These are phyloP conservation scores for Menidia menidia DNA, from an alignment of 2,797 vertebrate genomes.

Conservation along the genomic window DNA sequence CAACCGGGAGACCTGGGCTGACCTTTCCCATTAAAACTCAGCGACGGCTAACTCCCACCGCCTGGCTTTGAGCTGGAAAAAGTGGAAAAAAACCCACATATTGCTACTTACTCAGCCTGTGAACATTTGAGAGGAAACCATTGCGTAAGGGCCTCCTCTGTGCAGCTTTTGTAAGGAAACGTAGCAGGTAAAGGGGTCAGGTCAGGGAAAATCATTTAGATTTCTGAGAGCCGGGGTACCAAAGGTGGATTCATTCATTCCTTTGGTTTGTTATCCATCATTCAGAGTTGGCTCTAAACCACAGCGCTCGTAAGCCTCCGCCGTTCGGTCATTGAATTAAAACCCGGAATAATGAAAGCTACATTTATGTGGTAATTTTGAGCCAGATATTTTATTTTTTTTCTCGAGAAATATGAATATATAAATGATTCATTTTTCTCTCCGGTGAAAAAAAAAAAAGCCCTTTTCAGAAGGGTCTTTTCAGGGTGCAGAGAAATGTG, in stretches of 20 bases:
- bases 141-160: neutral
- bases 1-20: conserved; percentile 25
- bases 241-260: neutral
- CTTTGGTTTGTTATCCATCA: too few species aligned
- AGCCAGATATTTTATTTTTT: neutral
- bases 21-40: conserved; percentile 32
- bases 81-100: neutral
- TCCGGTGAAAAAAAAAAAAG: conserved; percentile 10
- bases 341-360: neutral
- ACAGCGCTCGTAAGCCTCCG: neutral
- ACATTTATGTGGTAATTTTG: neutral
- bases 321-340: neutral
- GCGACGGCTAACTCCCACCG: conserved; percentile 22
- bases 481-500: conserved; percentile 31
- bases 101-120: neutral
- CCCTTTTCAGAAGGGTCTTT: conserved; percentile 15
- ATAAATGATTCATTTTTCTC: neutral
- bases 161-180: neutral
- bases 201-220: neutral
- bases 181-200: neutral
- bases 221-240: neutral
- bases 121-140: neutral
- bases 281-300: neutral
- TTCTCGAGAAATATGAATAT: neutral
- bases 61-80: neutral